These are phyloP conservation scores for Drosophila tsacasi DNA, from an alignment of 1,140 invertebrate species.

Conservation along the genomic window DNA sequence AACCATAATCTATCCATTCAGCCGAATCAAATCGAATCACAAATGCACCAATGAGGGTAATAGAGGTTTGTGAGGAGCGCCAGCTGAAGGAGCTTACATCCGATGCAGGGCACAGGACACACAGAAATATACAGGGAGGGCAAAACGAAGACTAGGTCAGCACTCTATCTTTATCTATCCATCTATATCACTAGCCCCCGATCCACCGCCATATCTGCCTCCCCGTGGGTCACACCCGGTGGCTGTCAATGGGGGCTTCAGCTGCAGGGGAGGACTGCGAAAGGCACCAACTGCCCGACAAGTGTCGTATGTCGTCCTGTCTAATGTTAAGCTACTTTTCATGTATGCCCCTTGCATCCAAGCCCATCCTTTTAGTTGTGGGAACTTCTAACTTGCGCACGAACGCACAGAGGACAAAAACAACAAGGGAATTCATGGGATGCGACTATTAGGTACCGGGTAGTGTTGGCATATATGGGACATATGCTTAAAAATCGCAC, in stretches of 20 bases:
- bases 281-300: conserved; percentile 56
- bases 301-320: conserved; percentile 76
- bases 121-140: conserved; percentile 8
- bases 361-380: conserved; percentile 16
- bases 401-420: conserved; percentile 45
- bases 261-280: conserved; percentile 21
- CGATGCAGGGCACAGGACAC: conserved; percentile 42
- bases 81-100: conserved; percentile 44
- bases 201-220: conserved; percentile 2
- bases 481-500: too few species aligned
- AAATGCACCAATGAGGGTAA: conserved; percentile 43
- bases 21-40: conserved; percentile 58
- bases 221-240: conserved; percentile 38
- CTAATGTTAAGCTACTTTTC: conserved; percentile 81
- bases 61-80: not conserved
- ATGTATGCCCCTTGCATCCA: conserved; percentile 57
- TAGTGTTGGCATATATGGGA: too few species aligned
- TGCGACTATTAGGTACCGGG: not conserved
- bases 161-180: conserved; percentile 14
- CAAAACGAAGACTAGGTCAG: conserved; percentile 45
- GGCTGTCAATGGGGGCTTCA: conserved; percentile 57
- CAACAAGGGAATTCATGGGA: not conserved
- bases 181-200: conserved; percentile 12
- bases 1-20: conserved; percentile 51
- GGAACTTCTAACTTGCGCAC: conserved; percentile 51